A percentile compares a stretch with the other conserved stretches of the same genome.
phyloP scores from a whole-genome alignment of 2,797 vertebrate genomes.

The Paguma larvata region DNA sequence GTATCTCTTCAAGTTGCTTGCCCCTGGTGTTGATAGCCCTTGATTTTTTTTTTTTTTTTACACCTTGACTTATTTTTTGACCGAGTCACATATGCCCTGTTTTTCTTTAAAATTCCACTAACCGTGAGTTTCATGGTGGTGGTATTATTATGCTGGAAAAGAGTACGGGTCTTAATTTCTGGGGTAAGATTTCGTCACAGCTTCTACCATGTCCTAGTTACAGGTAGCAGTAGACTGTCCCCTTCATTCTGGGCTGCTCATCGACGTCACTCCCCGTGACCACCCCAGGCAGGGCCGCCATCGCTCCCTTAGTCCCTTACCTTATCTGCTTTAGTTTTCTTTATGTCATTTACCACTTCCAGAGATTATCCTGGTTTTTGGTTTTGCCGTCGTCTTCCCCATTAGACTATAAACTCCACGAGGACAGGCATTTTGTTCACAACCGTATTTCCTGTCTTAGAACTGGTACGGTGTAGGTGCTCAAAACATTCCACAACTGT shows the following conservation, averaged over 20 bases:
- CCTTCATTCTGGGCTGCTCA: neutral
- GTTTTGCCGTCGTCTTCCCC: neutral
- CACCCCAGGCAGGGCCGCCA: rapidly evolving
- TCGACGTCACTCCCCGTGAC: too few species aligned
- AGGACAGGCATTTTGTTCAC: neutral
- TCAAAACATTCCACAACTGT: neutral
- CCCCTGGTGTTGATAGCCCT: neutral
- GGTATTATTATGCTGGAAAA: neutral
- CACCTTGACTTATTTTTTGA: neutral
- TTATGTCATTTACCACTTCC: neutral
- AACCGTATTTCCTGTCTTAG: neutral
- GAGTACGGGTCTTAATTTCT: neutral
- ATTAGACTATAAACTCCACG: neutral
- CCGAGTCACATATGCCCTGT: neutral
- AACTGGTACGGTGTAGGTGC: neutral
- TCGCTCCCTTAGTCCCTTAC: neutral
- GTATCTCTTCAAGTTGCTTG: neutral
- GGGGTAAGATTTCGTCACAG: neutral
- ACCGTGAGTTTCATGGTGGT: neutral
- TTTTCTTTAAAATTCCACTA: conserved; percentile 17
- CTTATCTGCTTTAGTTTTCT: neutral
- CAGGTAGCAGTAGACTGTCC: neutral
- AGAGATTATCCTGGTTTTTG: neutral
- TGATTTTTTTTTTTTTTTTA: neutral
- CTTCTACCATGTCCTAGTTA: neutral